Conservation (phyloP, 2,888 invertebrate genomes). For the Troglohyphantes excavatus region DNA sequence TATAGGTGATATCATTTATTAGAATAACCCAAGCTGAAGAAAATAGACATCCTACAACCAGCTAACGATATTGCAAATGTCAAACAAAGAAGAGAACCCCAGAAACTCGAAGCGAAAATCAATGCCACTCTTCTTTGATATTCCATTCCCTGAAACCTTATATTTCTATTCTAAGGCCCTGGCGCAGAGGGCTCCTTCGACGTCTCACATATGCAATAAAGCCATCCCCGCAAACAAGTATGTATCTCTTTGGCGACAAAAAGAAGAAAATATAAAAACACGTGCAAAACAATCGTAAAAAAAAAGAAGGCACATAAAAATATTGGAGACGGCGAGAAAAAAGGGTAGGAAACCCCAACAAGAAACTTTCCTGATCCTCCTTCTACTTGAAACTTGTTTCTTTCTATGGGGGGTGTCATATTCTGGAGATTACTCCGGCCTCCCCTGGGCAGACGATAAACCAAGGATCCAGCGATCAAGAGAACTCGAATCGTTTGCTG, state of each 20-base stretch:
- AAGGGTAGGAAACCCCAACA: conserved; percentile 16
- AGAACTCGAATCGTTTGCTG: conserved; percentile 57
- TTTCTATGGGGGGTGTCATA: conserved; percentile 74
- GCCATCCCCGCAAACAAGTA: conserved; percentile 10
- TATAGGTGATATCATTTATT: no score
- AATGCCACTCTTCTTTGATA: conserved; percentile 26
- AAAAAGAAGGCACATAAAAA: conserved; percentile 68
- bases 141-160: conserved; percentile 1
- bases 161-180: conserved; percentile 26
- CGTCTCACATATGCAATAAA: conserved; percentile 76
- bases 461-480: conserved; percentile 28
- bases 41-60: neutral
- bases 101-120: neutral
- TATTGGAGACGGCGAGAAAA: conserved; percentile 43
- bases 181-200: neutral
- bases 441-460: conserved; percentile 71
- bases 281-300: conserved; percentile 69
- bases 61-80: neutral
- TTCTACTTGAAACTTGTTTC: conserved; percentile 36
- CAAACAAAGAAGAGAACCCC: neutral
- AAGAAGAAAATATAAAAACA: conserved; percentile 1
- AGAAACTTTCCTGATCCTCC: conserved; percentile 34
- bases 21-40: neutral
- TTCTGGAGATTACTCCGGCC: conserved; percentile 69
- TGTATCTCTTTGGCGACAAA: neutral